Conservation (phyloP, 2,113 vertebrate species). For the Sinosuthora webbiana region DNA sequence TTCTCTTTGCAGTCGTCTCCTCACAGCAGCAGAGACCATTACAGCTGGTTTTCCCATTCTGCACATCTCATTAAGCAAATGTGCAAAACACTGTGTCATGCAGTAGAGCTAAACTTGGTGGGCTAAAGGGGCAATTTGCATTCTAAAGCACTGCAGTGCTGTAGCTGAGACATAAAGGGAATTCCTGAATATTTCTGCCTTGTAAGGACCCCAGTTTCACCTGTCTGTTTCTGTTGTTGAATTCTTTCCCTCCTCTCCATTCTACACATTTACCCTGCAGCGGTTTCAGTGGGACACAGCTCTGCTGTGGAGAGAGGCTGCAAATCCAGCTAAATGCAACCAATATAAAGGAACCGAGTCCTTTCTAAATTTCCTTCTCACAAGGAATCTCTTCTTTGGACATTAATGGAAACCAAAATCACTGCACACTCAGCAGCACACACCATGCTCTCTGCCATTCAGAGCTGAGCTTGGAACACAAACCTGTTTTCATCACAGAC, state of each 20-base stretch:
- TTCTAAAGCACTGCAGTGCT: background rate
- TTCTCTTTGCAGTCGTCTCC: background rate
- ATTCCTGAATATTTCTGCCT: background rate
- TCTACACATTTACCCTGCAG: background rate
- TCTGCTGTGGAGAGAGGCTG: background rate
- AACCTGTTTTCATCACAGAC: background rate
- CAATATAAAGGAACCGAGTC: background rate
- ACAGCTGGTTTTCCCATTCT: background rate
- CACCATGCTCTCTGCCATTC: background rate
- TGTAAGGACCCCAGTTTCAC: rapidly evolving
- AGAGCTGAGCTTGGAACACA: background rate
- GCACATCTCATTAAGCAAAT: constrained; percentile 15
- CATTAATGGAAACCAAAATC: background rate
- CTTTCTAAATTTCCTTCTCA: background rate
- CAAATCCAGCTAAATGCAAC: background rate
- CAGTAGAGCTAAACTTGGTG: background rate
- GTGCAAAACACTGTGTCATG: background rate
- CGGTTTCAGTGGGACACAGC: background rate
- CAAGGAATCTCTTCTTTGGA: background rate
- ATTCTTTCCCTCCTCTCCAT: background rate
- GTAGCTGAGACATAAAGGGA: background rate
- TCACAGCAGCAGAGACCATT: background rate
- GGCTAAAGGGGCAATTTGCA: background rate
- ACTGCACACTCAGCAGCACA: background rate
- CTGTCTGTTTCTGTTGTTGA: background rate